Base-by-base conservation (phyloP, 92 coral and sea anemone genomes). In the Actinernus sp. region DNA sequence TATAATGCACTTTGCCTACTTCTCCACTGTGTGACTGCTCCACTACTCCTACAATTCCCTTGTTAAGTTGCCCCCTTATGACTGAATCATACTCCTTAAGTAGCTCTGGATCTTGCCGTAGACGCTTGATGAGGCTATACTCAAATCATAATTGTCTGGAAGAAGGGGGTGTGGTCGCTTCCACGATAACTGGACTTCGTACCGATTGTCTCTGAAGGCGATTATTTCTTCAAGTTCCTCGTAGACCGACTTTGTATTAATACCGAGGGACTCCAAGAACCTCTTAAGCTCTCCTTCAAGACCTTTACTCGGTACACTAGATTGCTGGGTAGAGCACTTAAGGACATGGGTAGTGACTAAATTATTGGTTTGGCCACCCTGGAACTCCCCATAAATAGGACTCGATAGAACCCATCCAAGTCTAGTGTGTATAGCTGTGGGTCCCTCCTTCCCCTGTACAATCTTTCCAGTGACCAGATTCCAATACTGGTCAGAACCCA, bases 351-450 rank as follows among this genome's bases (percentile, higher is more conserved):
- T 56, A 38, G 74, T 31, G 20, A 76, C 69, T 45, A 76, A 34
- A 44, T 76, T 65, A 21, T 22, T 54, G 26, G 28, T 52, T 59
- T 36, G 26, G 47, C 41, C 41, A 6, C 8, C 41, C 26, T 27
- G 38, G 2, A 7, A 19, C 11, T 63, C 53, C 4, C 56, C 40
- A 17, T 39, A 25, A 2, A 83, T 68, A 1, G 90, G 84, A 8
- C 96, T 88, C 10, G 91, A 78, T 9, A 80, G 47, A 1, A 66
- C 62, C 76, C 84, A 80, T 2, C 80, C 73, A 1, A 61, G 32
- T 24, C n/a, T 61, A 12, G 88, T 81, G 60, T 81, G 55, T 12
- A 81, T 31, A 14, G 62, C 81, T 14, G 66, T 72, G 9, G 75
- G 83, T 10, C 73, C 82, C 41, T 22, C n/a, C 18, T 21, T 52